Evolutionary conservation across 2,888 invertebrate genomes (phyloP), one percentile per base, ranked within the genome.

Genomic region (Mycalesis mineus): DNA sequence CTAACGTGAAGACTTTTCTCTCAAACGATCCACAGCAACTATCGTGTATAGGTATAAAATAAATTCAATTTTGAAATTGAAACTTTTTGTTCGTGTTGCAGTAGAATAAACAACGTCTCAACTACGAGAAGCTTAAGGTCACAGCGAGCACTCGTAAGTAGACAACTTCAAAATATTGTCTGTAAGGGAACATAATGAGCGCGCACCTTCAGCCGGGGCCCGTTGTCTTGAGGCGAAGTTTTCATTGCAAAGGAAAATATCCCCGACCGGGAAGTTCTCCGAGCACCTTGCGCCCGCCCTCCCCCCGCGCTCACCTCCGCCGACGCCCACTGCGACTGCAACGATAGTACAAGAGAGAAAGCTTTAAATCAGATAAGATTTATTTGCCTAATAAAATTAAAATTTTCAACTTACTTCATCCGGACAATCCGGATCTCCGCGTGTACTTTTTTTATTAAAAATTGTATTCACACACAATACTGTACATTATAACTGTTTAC

Each of bases 211-310:
- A 47, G 15, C 15, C 11, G 47, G 15, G 31, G 14, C 15, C 7
- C 14, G 31, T 33, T 33, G 47, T 15, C 8, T 15, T 33, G 1
- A 15, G 9, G 13, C n/a, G 47, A 56, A 59, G 52, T 60, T 56
- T 48, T 28, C 40, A 56, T 47, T 52, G 56, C 42, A 39, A 52
- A 60, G 45, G 59, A 48, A 56, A 56, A 56, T 59, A 56, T 56
- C 47, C 55, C 55, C 17, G n/a, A 8, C 13, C 28, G 17, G 13
- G 5, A 49, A 39, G 22, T 39, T 49, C 37, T 39, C 11, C 33
- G 36, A 39, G 49, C 37, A 37, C 49, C 37, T 49, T 39, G 17
- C 17, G 33, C 6, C 17, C 47, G 47, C 15, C 33, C 22, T 5
- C 5, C 22, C 22, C 3, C 22, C 22, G 3, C 11, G 36, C 36